Conservation (phyloP, 2,888 invertebrate species). For the Lacanobia wlatinum region DNA sequence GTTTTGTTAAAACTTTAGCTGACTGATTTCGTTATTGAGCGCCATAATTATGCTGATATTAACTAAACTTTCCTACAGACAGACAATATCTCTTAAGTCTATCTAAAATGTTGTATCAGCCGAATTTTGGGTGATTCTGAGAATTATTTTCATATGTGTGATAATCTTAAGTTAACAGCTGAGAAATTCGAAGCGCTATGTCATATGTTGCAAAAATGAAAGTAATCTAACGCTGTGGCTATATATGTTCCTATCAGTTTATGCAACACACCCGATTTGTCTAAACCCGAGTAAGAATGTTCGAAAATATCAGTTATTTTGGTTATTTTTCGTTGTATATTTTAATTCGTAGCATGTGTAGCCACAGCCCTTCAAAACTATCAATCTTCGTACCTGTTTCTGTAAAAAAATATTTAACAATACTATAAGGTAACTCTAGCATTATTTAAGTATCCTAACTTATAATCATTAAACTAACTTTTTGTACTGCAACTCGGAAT, state of each 20-base stretch:
- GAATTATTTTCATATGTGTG: slow-evolving; percentile 38
- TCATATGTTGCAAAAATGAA: slow-evolving; percentile 27
- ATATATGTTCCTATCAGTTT: slow-evolving; percentile 2
- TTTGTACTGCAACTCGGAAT: slow-evolving; percentile 43
- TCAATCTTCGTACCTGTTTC: slow-evolving; percentile 69
- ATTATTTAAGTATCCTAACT: slow-evolving; percentile 42
- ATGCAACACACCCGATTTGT: slow-evolving; percentile 51
- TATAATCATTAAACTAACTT: slow-evolving; percentile 49
- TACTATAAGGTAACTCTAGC: slow-evolving; percentile 42
- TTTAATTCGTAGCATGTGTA: slow-evolving; percentile 11
- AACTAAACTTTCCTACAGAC: not conserved
- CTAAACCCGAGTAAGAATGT: not conserved
- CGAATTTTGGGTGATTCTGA: slow-evolving; percentile 28
- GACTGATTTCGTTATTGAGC: slow-evolving; percentile 18
- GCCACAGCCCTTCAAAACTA: slow-evolving; percentile 30
- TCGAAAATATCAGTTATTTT: not conserved
- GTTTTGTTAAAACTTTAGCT: slow-evolving; percentile 43
- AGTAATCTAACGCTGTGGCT: slow-evolving; percentile 30
- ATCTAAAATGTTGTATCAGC: slow-evolving; percentile 11
- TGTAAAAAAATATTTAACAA: slow-evolving; percentile 54
- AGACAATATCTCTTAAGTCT: not conserved
- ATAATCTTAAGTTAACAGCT: not conserved
- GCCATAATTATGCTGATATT: slow-evolving; percentile 45
- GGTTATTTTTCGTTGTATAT: not conserved
- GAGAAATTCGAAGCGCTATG: not conserved